A percentile compares a stretch with the other conserved stretches of the same genome.
These are phyloP conservation scores for Myotis findleyi DNA, from an alignment of 2,797 vertebrate species.

Conservation along the genomic window DNA sequence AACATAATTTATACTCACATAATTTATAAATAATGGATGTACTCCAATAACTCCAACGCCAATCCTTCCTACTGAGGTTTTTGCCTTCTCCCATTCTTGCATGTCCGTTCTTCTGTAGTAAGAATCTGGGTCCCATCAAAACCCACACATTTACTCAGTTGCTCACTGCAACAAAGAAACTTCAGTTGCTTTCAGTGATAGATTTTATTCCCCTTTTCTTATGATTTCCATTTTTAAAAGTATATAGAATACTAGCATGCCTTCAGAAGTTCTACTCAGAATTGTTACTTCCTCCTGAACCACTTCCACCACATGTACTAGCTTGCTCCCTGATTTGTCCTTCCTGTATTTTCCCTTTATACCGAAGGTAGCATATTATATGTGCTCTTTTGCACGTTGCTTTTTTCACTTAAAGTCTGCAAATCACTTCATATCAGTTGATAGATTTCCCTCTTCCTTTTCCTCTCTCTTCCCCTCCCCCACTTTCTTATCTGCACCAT, in stretches of 20 bases:
- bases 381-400: background rate
- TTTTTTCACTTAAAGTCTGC: background rate
- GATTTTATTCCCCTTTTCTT: background rate
- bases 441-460: background rate
- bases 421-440: background rate
- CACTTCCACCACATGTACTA: background rate
- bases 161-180: background rate
- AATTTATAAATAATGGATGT: background rate
- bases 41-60: rapidly evolving
- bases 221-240: background rate
- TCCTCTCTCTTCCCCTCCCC: background rate
- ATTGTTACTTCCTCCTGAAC: background rate
- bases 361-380: background rate
- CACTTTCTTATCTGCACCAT: background rate
- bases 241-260: background rate
- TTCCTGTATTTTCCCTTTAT: background rate
- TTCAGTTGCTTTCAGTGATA: background rate
- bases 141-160: background rate
- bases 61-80: background rate
- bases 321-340: background rate
- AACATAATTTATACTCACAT: no score
- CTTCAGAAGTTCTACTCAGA: background rate
- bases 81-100: background rate
- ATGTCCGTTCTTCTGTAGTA: rapidly evolving
- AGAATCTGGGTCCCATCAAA: no score